Percentiles rank a stretch among this genome's conserved stretches.
Conservation (phyloP, 2,797 vertebrate genomes). For the Micrastur ruficollis region DNA sequence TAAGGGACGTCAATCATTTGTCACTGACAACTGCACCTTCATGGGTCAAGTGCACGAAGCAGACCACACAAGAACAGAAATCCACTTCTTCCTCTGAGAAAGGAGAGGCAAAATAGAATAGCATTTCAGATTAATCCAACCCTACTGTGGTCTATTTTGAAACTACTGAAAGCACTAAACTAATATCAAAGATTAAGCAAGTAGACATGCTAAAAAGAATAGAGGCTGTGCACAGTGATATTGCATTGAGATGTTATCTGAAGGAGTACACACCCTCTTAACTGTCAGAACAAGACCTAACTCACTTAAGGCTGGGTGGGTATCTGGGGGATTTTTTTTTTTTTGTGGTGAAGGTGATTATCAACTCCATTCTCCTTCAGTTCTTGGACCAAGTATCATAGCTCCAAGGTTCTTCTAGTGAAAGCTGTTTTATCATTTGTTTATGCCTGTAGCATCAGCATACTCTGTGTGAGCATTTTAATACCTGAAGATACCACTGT, state of each 20-base stretch:
- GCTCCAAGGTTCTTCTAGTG: conserved; percentile 33
- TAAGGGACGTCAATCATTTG: neutral
- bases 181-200: conserved; percentile 18
- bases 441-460: neutral
- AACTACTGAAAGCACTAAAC: neutral
- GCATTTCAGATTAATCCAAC: neutral
- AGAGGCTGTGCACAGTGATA: neutral
- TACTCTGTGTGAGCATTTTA: neutral
- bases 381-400: conserved; percentile 39
- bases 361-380: neutral
- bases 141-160: neutral
- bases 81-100: neutral
- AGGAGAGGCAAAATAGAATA: neutral
- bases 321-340: conserved; percentile 15
- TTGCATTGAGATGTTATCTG: conserved; percentile 33
- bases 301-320: conserved; percentile 6
- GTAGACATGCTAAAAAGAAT: neutral
- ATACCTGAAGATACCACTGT: neutral
- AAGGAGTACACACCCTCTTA: conserved; percentile 26
- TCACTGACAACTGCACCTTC: neutral
- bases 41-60: neutral
- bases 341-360: neutral
- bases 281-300: conserved; percentile 53
- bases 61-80: conserved; percentile 32
- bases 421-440: neutral